Percentiles rank a stretch among this genome's conserved stretches.
Evolutionary conservation across 2,888 invertebrate genomes (phyloP).

Genomic region (Gymnosoma rotundatum): DNA sequence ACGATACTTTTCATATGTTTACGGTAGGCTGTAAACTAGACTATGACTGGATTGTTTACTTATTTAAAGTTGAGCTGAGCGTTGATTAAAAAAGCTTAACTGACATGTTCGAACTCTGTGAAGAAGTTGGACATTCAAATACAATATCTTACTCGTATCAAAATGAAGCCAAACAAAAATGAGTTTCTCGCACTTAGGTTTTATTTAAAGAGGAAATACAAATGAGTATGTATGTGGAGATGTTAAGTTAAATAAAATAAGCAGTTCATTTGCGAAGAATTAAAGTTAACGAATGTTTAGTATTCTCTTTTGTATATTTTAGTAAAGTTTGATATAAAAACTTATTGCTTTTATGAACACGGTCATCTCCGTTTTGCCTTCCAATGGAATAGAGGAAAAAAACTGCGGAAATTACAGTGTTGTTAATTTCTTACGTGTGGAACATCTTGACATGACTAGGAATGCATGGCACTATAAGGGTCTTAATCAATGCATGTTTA

Average conservation of each 20-base stretch:
- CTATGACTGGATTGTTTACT: slow-evolving; percentile 8
- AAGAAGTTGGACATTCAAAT: slow-evolving; percentile 23
- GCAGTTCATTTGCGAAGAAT: slow-evolving; percentile 11
- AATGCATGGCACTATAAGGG: too few species aligned
- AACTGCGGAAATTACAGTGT: too few species aligned
- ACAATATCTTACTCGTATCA: not conserved
- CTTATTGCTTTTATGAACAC: too few species aligned
- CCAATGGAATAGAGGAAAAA: too few species aligned
- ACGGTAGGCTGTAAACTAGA: slow-evolving; percentile 25
- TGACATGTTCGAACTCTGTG: slow-evolving; percentile 46
- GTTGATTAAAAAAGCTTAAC: slow-evolving; percentile 29
- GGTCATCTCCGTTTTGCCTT: too few species aligned
- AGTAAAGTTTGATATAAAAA: too few species aligned
- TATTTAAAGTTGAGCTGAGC: slow-evolving; percentile 24
- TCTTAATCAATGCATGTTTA: too few species aligned
- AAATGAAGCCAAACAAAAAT: slow-evolving; percentile 52
- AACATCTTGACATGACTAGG: too few species aligned
- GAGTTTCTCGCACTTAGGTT: not conserved
- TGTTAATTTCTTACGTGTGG: too few species aligned
- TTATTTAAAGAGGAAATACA: slow-evolving; percentile 8
- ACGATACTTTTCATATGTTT: slow-evolving; percentile 23
- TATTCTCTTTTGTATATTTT: not conserved
- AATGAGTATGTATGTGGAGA: too few species aligned
- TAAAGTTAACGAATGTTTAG: not conserved
- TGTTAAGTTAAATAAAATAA: not conserved